A percentile compares a stretch with the other conserved stretches of the same genome.
Conservation (phyloP, 2,113 vertebrate species). For the Cyphomyrus plagiostoma region DNA sequence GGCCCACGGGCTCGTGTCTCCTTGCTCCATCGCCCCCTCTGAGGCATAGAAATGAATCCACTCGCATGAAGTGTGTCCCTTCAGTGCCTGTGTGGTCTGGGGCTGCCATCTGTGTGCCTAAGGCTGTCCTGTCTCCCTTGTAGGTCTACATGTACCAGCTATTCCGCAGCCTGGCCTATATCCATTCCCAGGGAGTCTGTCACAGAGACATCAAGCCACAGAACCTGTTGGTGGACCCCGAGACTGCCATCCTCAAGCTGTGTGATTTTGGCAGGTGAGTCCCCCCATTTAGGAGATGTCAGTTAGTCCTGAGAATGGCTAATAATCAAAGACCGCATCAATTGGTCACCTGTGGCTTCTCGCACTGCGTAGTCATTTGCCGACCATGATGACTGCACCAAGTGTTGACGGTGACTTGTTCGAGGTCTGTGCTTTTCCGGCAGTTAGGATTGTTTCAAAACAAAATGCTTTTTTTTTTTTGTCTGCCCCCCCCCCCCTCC, state of each 20-base stretch:
- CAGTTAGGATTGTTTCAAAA: background rate
- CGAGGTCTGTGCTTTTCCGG: background rate
- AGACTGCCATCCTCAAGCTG: slow-evolving; percentile 86
- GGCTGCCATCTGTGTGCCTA: background rate
- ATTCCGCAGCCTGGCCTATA: slow-evolving; percentile 90
- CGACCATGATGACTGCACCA: background rate
- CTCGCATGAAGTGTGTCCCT: background rate
- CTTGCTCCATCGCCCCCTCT: background rate
- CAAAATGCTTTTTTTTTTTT: background rate
- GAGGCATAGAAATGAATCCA: background rate
- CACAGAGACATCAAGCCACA: slow-evolving; percentile 92
- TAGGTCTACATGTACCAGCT: slow-evolving; percentile 96
- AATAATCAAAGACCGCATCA: background rate
- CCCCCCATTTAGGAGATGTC: background rate
- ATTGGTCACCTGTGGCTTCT: background rate
- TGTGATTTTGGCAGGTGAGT: slow-evolving; percentile 88
- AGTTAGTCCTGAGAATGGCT: background rate
- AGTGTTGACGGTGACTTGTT: background rate
- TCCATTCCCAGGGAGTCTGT: slow-evolving; percentile 92
- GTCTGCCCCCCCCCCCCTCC: background rate
- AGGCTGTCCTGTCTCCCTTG: background rate
- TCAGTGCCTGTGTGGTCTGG: background rate
- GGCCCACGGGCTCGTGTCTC: background rate
- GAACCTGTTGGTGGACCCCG: slow-evolving; percentile 86
- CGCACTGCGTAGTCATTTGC: background rate